Evolutionary conservation across 2,113 vertebrate genomes (phyloP), one percentile per base, ranked within the genome.

Genomic region (Melierax canorus): DNA sequence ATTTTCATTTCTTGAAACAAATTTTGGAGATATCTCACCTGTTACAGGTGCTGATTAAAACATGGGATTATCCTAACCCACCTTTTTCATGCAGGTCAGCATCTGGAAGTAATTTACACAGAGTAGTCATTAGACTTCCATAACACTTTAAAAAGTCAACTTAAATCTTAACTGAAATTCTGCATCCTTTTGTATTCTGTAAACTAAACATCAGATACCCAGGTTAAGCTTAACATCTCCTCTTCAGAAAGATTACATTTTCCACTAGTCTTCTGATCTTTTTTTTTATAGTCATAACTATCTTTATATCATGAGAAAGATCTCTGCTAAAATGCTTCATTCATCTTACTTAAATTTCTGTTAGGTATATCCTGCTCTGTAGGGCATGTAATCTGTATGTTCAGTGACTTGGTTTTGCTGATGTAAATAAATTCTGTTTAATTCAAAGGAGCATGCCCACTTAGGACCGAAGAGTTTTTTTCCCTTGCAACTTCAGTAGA

Each of bases 91-190:
- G 91, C 80, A 97, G 91, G 71, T 97, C 94, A 93, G 82, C 97
- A 97, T 97, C 97, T 98, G 98, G 97, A 98, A 98, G 75, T 94
- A 95, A 97, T 98, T 98, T 94, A 92, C 97, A 95, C 63, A 68
- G 95, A 91, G 92, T 63, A 95, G 89, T 96, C 94, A 96, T 98
- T 97, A 97, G 94, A 96, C 85, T 97, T 94, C 92, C 58, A 76
- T 85, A 97, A 96, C 62, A 51, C 69, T 97, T 98, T 82, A 63
- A 96, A 85, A 98, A 98, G 86, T 96, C 92, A 95, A 62, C 45
- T 97, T 90, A 82, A 96, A 93, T 96, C 73, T 97, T 96, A 94
- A 96, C 79, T 96, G 91, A 93, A 97, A 92, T 97, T 86, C 71
- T 73, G 75, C 96, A 22, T 83, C 86, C 58, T 97, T 97, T 94